Percentiles rank a stretch among this genome's conserved stretches.
These are phyloP conservation scores for Sialia sialis DNA, from an alignment of 2,113 vertebrate genomes.

Conservation along the genomic window DNA sequence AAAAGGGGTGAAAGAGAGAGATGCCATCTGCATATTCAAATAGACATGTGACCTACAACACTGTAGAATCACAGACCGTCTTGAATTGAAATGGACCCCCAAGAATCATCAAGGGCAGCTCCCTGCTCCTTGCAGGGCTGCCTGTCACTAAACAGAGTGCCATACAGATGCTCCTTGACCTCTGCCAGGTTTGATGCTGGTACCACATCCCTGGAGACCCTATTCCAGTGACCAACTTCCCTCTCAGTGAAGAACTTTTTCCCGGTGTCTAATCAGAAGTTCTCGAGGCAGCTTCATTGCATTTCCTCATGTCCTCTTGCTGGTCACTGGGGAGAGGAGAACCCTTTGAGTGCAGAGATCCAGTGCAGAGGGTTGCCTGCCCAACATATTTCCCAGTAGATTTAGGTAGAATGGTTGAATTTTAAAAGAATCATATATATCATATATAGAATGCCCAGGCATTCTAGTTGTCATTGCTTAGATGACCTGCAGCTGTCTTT, in stretches of 20 bases:
- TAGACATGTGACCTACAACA: background rate
- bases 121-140: background rate
- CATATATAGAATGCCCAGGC: background rate
- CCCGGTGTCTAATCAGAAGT: background rate
- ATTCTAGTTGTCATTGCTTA: background rate
- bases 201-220: background rate
- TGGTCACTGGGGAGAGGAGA: background rate
- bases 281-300: background rate
- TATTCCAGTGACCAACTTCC: background rate
- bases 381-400: background rate
- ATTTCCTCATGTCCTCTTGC: fast-evolving
- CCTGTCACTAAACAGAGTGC: fast-evolving
- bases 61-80: background rate
- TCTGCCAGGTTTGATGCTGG: background rate
- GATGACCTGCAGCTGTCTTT: background rate
- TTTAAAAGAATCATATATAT: background rate
- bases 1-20: background rate
- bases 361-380: background rate
- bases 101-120: background rate
- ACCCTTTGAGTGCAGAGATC: background rate
- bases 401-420: background rate
- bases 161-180: background rate
- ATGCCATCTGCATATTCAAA: background rate
- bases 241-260: background rate
- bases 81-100: background rate